phyloP scores from a whole-genome alignment of 2,888 invertebrate species.

The Bruchidius siliquastri region DNA sequence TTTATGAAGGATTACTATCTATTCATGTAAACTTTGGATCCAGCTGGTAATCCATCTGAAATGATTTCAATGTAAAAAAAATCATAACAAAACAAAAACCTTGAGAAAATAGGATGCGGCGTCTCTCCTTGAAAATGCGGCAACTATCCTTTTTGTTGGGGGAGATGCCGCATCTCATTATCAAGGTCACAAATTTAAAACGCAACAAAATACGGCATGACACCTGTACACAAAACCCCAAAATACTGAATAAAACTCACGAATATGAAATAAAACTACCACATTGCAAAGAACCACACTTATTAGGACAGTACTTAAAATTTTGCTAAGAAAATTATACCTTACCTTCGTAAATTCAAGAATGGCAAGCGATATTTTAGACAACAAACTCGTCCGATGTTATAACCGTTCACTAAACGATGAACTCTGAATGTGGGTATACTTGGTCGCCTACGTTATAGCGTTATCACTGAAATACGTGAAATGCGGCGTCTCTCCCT shows the following conservation, averaged over 20 bases:
- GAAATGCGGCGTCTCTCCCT: conserved; percentile 2
- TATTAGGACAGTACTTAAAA: conserved; percentile 9
- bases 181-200: too few species aligned
- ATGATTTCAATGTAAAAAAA: conserved; percentile 1
- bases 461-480: conserved; percentile 8
- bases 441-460: conserved; percentile 6
- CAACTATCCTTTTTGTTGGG: too few species aligned
- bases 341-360: conserved; percentile 10
- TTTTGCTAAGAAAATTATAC: conserved; percentile 7
- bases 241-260: conserved; percentile 2
- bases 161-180: too few species aligned
- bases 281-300: conserved; percentile 8
- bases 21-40: too few species aligned
- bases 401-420: conserved; percentile 8
- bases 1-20: too few species aligned
- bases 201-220: not conserved
- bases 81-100: not conserved
- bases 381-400: conserved; percentile 10
- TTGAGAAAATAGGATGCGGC: not conserved
- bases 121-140: not conserved
- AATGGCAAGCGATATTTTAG: conserved; percentile 9
- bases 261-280: too few species aligned
- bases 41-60: too few species aligned
- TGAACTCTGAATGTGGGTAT: conserved; percentile 4
- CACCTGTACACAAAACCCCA: not conserved